A percentile compares a stretch with the other conserved stretches of the same genome.
Conservation (phyloP, 2,113 vertebrate genomes). For the Ochotona princeps region DNA sequence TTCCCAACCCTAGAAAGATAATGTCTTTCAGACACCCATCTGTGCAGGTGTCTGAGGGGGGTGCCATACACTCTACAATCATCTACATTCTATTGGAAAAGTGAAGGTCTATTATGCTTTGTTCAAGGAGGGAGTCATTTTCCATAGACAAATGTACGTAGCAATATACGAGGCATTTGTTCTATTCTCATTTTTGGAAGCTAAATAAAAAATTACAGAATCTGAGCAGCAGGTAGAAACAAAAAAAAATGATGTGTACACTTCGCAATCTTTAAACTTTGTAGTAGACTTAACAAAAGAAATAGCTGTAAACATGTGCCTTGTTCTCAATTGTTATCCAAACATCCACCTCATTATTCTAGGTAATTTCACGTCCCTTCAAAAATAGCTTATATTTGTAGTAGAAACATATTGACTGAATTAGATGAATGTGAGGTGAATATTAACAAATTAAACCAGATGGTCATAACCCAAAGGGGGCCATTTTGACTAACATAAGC, state of each 20-base stretch:
- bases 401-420: background rate
- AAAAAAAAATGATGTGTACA: background rate
- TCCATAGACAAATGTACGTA: background rate
- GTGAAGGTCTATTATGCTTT: constrained; percentile 7
- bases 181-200: background rate
- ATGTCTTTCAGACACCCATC: constrained; percentile 54
- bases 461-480: background rate
- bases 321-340: background rate
- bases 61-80: constrained; percentile 55
- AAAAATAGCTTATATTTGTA: constrained; percentile 8
- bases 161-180: background rate
- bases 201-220: background rate
- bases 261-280: background rate
- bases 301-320: background rate
- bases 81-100: constrained; percentile 3
- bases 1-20: constrained; percentile 47
- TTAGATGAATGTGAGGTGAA: background rate
- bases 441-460: background rate
- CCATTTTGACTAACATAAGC: background rate
- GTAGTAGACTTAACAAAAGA: background rate
- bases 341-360: background rate
- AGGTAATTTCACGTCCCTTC: constrained; percentile 1
- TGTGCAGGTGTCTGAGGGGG: background rate
- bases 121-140: constrained; percentile 21
- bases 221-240: background rate